Conservation (phyloP, 2,888 invertebrate genomes). For the Eurytoma adleriae region DNA sequence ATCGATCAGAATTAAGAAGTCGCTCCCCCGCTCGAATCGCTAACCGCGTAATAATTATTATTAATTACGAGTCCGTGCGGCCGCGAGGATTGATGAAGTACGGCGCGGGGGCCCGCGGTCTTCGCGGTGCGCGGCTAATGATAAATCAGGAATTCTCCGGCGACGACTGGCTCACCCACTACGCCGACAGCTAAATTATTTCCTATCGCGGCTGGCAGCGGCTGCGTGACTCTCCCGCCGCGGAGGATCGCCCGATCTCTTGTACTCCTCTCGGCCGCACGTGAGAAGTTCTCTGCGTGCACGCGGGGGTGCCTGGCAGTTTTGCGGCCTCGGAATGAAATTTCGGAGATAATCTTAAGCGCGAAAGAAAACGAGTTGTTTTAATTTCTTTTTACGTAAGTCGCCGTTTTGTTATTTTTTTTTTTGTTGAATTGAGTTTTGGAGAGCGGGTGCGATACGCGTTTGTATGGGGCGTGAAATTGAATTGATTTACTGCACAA, state of each 20-base stretch:
- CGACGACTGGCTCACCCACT: conserved; percentile 7
- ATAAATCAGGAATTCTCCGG: conserved; percentile 46
- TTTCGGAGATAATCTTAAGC: too few relatives aligned
- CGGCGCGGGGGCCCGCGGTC: background rate
- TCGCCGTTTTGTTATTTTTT: too few relatives aligned
- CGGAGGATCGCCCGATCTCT: background rate
- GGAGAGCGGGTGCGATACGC: too few relatives aligned
- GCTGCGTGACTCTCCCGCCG: conserved; percentile 27
- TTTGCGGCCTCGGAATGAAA: too few relatives aligned
- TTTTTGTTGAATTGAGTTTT: too few relatives aligned
- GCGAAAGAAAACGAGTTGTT: too few relatives aligned
- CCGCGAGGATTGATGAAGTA: conserved; percentile 25
- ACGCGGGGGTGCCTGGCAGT: too few relatives aligned
- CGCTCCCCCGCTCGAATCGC: background rate
- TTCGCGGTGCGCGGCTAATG: background rate
- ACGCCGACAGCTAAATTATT: conserved; percentile 49
- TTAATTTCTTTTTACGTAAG: too few relatives aligned
- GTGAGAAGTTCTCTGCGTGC: background rate
- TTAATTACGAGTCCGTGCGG: conserved; percentile 34
- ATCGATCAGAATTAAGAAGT: conserved; percentile 50
- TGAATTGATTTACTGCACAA: too few relatives aligned
- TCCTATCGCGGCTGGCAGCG: conserved; percentile 37
- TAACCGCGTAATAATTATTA: conserved; percentile 42
- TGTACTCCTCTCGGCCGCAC: background rate
- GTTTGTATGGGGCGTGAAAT: too few relatives aligned